A percentile compares a stretch with the other conserved stretches of the same genome.
Conservation (phyloP, 2,113 vertebrate genomes). For the Gymnogyps californianus region DNA sequence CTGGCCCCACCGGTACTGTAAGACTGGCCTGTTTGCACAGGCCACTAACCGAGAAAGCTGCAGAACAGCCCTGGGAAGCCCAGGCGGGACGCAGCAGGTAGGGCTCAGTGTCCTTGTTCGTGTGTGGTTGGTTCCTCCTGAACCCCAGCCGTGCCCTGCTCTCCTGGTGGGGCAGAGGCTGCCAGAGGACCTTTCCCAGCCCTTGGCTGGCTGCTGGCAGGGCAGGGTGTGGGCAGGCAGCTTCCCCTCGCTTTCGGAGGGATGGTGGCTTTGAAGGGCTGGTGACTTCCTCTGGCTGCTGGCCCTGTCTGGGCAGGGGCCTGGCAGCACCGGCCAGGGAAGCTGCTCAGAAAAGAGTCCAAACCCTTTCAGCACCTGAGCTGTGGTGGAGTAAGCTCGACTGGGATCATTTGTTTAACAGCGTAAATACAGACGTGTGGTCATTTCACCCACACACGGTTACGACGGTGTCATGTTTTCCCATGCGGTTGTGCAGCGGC, state of each 20-base stretch:
- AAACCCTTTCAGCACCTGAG: neutral
- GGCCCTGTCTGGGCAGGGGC: neutral
- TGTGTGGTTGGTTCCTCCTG: neutral
- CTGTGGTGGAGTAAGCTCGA: fast-evolving
- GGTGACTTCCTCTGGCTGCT: neutral
- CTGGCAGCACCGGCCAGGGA: neutral
- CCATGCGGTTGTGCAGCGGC: neutral
- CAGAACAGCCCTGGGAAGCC: neutral
- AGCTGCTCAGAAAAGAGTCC: neutral
- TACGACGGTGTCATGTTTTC: fast-evolving
- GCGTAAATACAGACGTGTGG: fast-evolving
- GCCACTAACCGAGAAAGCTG: neutral
- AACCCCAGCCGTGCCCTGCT: neutral
- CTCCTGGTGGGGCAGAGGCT: neutral
- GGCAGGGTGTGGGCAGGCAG: neutral
- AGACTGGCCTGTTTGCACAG: neutral
- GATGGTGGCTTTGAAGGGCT: neutral
- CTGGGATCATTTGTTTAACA: neutral
- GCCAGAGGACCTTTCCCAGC: neutral
- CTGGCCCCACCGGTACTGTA: neutral
- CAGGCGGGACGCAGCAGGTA: neutral
- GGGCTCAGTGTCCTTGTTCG: neutral
- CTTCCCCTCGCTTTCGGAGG: neutral
- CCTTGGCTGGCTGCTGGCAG: neutral
- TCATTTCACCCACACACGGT: fast-evolving